Percentiles rank a stretch among this genome's conserved stretches.
Conservation (phyloP, 2,113 vertebrate species). For the Willisornis vidua region DNA sequence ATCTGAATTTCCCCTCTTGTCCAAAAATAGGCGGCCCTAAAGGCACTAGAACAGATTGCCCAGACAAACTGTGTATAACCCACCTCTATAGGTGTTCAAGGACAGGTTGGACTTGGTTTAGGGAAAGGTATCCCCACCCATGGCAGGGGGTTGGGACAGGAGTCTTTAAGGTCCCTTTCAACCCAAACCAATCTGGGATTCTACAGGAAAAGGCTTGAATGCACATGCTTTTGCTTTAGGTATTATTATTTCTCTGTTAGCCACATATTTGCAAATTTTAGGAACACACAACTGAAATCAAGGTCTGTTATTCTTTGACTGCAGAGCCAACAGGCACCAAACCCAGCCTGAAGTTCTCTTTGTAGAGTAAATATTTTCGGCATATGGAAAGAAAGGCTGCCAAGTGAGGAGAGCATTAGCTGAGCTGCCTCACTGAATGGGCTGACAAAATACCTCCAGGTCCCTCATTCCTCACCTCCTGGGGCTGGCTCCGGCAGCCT, state of each 20-base stretch:
- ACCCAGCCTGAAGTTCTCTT: constrained; percentile 14
- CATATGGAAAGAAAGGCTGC: constrained; percentile 22
- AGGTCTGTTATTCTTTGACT: background rate
- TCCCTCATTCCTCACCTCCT: background rate
- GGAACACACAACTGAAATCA: background rate
- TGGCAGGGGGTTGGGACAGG: background rate
- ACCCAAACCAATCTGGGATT: background rate
- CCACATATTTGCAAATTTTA: background rate
- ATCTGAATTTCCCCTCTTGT: background rate
- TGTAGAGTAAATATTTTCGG: constrained; percentile 26
- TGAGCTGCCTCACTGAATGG: background rate
- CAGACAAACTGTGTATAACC: background rate
- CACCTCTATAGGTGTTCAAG: background rate
- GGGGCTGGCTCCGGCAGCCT: background rate
- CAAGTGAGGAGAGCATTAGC: constrained; percentile 6
- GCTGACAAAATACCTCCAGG: constrained; percentile 17
- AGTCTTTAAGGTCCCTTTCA: background rate
- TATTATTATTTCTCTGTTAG: background rate
- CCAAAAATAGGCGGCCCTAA: background rate
- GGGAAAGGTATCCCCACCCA: background rate
- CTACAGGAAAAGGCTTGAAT: background rate
- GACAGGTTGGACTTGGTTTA: background rate
- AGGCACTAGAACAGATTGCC: background rate
- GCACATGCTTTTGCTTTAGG: background rate
- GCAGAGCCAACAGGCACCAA: constrained; percentile 14